Conservation (phyloP, 2,888 invertebrate genomes). For the Lepidonotus clava region DNA sequence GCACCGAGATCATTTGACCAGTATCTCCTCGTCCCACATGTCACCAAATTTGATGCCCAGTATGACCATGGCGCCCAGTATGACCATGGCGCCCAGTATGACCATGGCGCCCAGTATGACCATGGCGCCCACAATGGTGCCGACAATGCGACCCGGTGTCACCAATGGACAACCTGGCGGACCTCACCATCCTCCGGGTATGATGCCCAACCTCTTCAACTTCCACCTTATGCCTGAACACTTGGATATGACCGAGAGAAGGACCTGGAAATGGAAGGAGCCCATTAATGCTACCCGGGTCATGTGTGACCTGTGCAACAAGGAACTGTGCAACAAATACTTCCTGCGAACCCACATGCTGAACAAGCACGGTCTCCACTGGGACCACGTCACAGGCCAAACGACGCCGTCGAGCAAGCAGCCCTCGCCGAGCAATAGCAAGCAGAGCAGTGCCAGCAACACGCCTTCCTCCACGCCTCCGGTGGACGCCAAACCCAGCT, state of each 20-base stretch:
- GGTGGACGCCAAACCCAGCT: slow-evolving; percentile 28
- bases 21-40: slow-evolving; percentile 36
- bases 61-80: neutral
- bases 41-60: slow-evolving; percentile 39
- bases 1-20: neutral
- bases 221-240: slow-evolving; percentile 55
- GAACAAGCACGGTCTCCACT: slow-evolving; percentile 79
- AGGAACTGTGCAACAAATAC: slow-evolving; percentile 80
- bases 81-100: neutral
- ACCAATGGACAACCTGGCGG: slow-evolving; percentile 24
- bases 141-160: slow-evolving; percentile 45
- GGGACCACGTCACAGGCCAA: slow-evolving; percentile 72
- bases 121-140: neutral
- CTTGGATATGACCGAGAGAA: slow-evolving; percentile 63
- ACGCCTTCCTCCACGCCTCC: slow-evolving; percentile 49
- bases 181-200: neutral
- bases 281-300: slow-evolving; percentile 77
- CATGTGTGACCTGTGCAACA: slow-evolving; percentile 79
- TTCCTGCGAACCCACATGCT: slow-evolving; percentile 80
- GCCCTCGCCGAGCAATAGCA: slow-evolving; percentile 71
- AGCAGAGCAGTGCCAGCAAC: slow-evolving; percentile 60
- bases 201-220: slow-evolving; percentile 53
- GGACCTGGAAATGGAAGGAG: slow-evolving; percentile 77
- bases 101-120: neutral
- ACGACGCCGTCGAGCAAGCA: slow-evolving; percentile 70